phyloP scores from a whole-genome alignment of 2,113 vertebrate genomes.

The Gorsachius goisagi region DNA sequence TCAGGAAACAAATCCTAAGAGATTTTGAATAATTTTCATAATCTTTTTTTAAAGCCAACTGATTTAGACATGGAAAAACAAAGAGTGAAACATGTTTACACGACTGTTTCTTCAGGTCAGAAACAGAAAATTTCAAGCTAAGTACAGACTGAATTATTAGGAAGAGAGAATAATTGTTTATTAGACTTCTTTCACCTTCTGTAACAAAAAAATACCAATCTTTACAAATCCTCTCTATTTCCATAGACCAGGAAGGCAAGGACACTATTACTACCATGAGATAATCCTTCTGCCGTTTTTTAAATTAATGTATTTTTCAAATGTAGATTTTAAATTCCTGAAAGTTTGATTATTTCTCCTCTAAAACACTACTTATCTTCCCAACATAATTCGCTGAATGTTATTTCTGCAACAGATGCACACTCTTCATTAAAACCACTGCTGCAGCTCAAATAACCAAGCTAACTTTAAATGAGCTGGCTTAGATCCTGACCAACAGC shows the following conservation, averaged over 20 bases:
- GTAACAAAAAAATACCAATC: background rate
- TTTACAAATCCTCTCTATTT: background rate
- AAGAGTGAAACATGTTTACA: background rate
- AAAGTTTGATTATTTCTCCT: background rate
- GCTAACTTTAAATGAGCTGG: background rate
- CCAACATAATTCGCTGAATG: background rate
- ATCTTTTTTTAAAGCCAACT: background rate
- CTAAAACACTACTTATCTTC: background rate
- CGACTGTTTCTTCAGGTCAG: background rate
- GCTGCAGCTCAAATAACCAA: background rate
- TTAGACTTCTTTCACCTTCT: background rate
- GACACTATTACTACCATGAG: background rate
- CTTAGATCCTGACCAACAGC: background rate
- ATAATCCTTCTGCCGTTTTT: background rate
- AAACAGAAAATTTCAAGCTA: background rate
- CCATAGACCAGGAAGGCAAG: background rate
- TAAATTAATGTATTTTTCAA: background rate
- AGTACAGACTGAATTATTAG: background rate
- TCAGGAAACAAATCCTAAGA: conserved; percentile 3
- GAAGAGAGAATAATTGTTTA: background rate
- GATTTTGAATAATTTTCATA: background rate
- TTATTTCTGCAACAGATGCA: background rate
- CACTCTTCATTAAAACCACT: background rate
- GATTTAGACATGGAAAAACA: background rate
- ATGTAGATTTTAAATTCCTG: background rate